Conservation (phyloP, 1,140 invertebrate species). For the Atta texana region DNA sequence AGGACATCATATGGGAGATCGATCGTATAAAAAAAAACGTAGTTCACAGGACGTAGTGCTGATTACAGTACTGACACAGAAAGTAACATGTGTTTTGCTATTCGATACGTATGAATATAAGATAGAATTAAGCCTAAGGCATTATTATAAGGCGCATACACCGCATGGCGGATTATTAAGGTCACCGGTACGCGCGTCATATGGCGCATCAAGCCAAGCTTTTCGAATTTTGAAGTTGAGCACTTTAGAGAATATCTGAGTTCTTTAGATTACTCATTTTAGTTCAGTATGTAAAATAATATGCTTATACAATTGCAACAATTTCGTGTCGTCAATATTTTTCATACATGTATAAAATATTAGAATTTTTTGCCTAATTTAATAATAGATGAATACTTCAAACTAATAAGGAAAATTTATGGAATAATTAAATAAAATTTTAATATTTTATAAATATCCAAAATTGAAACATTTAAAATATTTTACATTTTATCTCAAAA, state of each 20-base stretch:
- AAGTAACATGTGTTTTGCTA: constrained; percentile 76
- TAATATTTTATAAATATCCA: not conserved
- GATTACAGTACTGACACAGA: constrained; percentile 65
- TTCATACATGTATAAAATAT: not conserved
- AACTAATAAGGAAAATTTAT: not conserved
- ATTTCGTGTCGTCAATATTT: not conserved
- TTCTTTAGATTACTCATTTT: not conserved
- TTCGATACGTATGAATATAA: constrained; percentile 65
- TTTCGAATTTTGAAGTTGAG: constrained; percentile 26
- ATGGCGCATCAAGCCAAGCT: not conserved
- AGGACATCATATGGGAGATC: constrained; percentile 20
- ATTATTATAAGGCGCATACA: constrained; percentile 62
- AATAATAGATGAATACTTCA: not conserved
- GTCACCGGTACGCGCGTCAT: constrained; percentile 39
- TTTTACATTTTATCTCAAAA: not conserved
- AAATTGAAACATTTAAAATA: constrained; percentile 3
- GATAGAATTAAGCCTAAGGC: constrained; percentile 51
- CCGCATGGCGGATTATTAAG: constrained; percentile 55
- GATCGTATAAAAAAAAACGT: constrained; percentile 30
- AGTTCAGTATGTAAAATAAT: not conserved
- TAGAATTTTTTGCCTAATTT: not conserved
- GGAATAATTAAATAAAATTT: not conserved
- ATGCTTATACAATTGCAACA: not conserved
- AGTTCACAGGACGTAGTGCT: constrained; percentile 61
- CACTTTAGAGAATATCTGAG: not conserved